Conservation (phyloP, 2,888 invertebrate genomes). For the Drosophila lutescens region DNA sequence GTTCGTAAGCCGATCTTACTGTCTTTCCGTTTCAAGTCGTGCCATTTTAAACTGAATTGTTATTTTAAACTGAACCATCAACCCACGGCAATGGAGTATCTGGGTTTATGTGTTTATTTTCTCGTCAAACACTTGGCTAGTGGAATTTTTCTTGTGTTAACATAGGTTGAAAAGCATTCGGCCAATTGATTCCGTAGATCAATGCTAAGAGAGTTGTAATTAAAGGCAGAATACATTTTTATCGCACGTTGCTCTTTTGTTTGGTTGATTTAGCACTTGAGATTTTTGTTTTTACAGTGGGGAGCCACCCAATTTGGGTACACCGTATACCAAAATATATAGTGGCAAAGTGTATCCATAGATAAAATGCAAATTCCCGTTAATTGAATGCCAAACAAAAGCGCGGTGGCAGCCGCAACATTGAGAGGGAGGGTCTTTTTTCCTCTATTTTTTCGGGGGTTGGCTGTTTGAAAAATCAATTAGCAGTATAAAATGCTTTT, state of each 20-base stretch:
- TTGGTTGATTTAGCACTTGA: slow-evolving; percentile 44
- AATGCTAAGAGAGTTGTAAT: slow-evolving; percentile 53
- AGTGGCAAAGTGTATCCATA: slow-evolving; percentile 46
- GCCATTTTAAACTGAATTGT: too few species aligned
- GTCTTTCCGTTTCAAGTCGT: too few species aligned
- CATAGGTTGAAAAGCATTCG: slow-evolving; percentile 12
- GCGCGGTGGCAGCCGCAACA: slow-evolving; percentile 40
- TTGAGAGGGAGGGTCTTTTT: neutral
- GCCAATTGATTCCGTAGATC: slow-evolving; percentile 59
- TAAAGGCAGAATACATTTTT: slow-evolving; percentile 23
- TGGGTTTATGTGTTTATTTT: slow-evolving; percentile 35
- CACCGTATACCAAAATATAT: slow-evolving; percentile 16
- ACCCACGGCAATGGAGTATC: slow-evolving; percentile 19
- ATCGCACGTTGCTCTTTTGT: slow-evolving; percentile 13
- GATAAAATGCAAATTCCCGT: slow-evolving; percentile 74
- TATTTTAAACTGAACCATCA: neutral
- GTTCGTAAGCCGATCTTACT: too few species aligned
- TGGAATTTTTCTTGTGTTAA: slow-evolving; percentile 30
- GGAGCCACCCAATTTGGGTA: slow-evolving; percentile 13
- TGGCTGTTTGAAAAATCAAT: slow-evolving; percentile 72
- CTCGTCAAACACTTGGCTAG: neutral
- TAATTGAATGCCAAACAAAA: slow-evolving; percentile 77
- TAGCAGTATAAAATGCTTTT: slow-evolving; percentile 73
- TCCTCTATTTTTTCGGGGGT: neutral
- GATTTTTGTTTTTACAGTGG: slow-evolving; percentile 29